Base-by-base conservation (phyloP, 2,797 vertebrate genomes). In the Mormyrus hasselquistii region DNA sequence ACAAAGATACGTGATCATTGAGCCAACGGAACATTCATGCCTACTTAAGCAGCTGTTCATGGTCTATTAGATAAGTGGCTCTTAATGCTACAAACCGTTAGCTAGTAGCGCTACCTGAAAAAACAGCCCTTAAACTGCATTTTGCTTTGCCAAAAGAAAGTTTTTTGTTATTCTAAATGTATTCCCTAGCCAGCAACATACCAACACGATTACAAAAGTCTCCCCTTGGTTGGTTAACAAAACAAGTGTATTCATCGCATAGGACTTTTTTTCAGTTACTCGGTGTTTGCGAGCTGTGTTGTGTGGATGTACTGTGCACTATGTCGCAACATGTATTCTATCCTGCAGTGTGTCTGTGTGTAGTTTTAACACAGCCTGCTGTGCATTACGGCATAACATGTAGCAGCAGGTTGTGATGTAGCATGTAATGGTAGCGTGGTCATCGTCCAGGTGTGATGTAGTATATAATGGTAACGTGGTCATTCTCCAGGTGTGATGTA, bases 61-160 rank as follows among this genome's bases (percentile, higher is more conserved):
- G 38, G 73, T 79, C 34, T 38, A 79, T 41, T 79, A 44, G 44
- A 79, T 44, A 44, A 79, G 73, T 79, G 73, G 73, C 38, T 79
- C 73, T 79, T 44, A 16, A 79, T 79, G 73, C 73, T 79, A 79
- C 25, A 44, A 93, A 84, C 89, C 93, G 90, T 92, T 86, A 89
- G 91, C 93, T 91, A 94, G 94, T 94, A 95, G 93, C 92, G 93
- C 94, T 94, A 95, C 94, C 93, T 95, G 94, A 95, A 94, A 93
- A 93, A 92, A 93, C 90, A 94, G n/a, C 22, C 69, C 69, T 53
- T 88, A 50, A 76, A 73, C 52, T 29, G 34, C 14, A 16, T 47
- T 50, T 22, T 14, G 25, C 25, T 55, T 79, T 79, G 34, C 34
- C 38, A 44, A 79, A 79, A 59, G 6, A 44, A 44, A 79, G 73